phyloP scores from a whole-genome alignment of 1,140 invertebrate genomes.

The Octopus sinensis region DNA sequence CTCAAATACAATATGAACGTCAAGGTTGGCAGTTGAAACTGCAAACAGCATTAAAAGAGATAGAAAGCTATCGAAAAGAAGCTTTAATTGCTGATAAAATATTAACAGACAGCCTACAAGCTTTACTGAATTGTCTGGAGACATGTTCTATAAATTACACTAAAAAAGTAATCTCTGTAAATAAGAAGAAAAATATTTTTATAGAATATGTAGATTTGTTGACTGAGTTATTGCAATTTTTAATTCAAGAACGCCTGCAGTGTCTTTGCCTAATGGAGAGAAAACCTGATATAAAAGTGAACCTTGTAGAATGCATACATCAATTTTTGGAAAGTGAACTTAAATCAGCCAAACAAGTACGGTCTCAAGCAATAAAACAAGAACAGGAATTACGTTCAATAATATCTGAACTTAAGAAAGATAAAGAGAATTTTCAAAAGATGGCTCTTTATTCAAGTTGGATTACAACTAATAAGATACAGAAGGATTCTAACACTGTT shows the following conservation, averaged over 20 bases:
- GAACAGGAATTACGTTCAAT: not conserved
- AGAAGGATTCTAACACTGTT: not conserved
- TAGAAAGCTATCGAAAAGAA: not conserved
- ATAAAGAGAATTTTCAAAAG: not conserved
- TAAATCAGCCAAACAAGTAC: not conserved
- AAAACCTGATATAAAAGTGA: not conserved
- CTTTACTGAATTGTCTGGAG: not conserved
- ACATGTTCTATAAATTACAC: not conserved
- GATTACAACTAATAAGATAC: not conserved
- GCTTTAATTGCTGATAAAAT: not conserved
- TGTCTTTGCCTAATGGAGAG: not conserved
- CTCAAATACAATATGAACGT: constrained; percentile 11
- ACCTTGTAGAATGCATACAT: not conserved
- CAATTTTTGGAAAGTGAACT: not conserved
- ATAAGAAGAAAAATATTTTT: not conserved
- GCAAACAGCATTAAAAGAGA: not conserved
- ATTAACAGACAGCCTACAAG: not conserved
- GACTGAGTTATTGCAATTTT: not conserved
- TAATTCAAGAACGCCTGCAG: not conserved
- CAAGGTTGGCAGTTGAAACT: constrained; percentile 9
- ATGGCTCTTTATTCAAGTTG: not conserved
- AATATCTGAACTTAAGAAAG: not conserved
- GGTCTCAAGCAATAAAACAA: not conserved
- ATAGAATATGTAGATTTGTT: not conserved
- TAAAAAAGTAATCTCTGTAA: not conserved